Conservation (phyloP, 2,113 vertebrate species). For the Crotophaga sulcirostris region DNA sequence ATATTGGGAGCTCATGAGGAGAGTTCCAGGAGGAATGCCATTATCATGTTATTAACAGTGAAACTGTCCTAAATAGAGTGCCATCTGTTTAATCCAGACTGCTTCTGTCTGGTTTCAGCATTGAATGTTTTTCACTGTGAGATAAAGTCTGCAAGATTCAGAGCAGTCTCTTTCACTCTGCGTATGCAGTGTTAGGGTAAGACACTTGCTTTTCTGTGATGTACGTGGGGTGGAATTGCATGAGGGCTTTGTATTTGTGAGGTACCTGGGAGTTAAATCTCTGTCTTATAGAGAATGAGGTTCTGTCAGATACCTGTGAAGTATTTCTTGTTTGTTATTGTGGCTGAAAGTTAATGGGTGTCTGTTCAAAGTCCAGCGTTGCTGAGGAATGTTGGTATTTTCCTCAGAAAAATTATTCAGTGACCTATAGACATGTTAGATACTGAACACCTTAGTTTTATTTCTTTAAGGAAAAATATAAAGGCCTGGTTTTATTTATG, state of each 20-base stretch:
- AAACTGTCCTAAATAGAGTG: slow-evolving; percentile 32
- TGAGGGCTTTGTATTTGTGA: background rate
- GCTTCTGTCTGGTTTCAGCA: slow-evolving; percentile 23
- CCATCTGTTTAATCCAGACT: slow-evolving; percentile 55
- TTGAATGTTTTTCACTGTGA: background rate
- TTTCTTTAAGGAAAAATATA: background rate
- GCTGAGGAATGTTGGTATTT: background rate
- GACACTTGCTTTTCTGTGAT: background rate
- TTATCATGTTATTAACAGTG: slow-evolving; percentile 33
- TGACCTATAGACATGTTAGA: background rate
- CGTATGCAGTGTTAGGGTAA: background rate
- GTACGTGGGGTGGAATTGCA: background rate
- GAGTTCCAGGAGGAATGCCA: slow-evolving; percentile 1
- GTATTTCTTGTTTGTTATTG: background rate
- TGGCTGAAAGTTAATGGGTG: background rate
- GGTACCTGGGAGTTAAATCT: background rate
- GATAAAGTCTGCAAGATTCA: slow-evolving; percentile 11
- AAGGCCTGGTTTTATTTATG: background rate
- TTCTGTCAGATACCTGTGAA: background rate
- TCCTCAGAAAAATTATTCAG: background rate
- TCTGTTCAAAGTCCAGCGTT: background rate
- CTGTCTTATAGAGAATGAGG: background rate
- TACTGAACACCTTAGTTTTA: background rate
- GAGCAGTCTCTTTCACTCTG: background rate
- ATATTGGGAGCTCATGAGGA: background rate